These are phyloP conservation scores for Cacajao melanocephalus DNA, from an alignment of 2,797 vertebrate genomes.

Conservation along the genomic window DNA sequence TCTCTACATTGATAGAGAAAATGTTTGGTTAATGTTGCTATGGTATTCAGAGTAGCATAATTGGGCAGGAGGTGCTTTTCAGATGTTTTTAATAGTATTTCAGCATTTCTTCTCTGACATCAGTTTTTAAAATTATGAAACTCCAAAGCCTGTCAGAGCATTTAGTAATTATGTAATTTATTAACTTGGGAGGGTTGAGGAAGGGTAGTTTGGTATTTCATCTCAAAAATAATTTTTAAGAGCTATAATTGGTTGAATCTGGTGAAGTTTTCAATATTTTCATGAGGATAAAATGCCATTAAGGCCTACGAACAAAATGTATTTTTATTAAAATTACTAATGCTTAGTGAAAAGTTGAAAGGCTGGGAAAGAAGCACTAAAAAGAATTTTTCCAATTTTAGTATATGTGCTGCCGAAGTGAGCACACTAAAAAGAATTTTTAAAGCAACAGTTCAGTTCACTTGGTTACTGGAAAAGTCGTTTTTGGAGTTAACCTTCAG, in stretches of 20 bases:
- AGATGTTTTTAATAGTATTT: conserved; percentile 57
- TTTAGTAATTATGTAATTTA: conserved; percentile 80
- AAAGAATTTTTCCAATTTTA: conserved; percentile 28
- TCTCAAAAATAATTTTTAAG: conserved; percentile 63
- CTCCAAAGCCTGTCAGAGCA: conserved; percentile 65
- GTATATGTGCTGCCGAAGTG: no score
- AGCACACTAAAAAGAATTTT: conserved; percentile 44
- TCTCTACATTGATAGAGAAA: not conserved
- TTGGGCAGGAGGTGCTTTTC: not conserved
- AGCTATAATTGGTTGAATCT: conserved; percentile 51
- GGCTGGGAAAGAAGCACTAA: conserved; percentile 68
- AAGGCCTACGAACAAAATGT: conserved; percentile 74
- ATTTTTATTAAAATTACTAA: conserved; percentile 81
- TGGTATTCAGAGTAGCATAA: not conserved
- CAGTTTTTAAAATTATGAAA: conserved; percentile 78
- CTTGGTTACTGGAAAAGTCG: conserved; percentile 76
- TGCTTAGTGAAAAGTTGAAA: conserved; percentile 77
- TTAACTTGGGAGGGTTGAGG: conserved; percentile 58
- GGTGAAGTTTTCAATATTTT: conserved; percentile 66
- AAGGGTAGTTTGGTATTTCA: conserved; percentile 52
- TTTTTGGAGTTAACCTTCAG: conserved; percentile 71
- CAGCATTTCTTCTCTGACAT: conserved; percentile 73
- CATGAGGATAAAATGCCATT: conserved; percentile 66
- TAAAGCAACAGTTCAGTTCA: conserved; percentile 61
- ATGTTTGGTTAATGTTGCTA: not conserved